Conservation (phyloP, 2,888 invertebrate species). For the Brachyptera risi region DNA sequence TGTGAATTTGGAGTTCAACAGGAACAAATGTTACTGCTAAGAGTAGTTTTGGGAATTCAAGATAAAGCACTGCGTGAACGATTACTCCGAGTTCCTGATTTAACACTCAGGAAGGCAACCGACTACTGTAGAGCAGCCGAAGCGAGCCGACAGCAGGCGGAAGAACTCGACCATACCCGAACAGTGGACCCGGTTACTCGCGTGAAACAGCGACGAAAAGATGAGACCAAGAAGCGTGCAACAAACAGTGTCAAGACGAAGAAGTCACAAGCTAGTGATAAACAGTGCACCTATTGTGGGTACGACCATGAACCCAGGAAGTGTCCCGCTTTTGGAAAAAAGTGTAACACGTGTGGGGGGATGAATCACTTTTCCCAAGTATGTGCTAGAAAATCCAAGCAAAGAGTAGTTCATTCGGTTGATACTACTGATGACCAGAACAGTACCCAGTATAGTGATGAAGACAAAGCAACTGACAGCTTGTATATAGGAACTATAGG, state of each 20-base stretch:
- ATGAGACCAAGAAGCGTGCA: not conserved
- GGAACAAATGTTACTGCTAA: not conserved
- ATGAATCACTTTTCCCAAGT: not conserved
- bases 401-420: no score
- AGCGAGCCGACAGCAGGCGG: not conserved
- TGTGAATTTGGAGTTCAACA: not conserved
- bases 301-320: not conserved
- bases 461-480: not conserved
- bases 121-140: not conserved
- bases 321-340: not conserved
- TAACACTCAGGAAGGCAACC: not conserved
- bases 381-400: no score
- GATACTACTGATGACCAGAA: not conserved
- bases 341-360: not conserved
- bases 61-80: not conserved
- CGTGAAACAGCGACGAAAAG: no score
- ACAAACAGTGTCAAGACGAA: not conserved
- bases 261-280: not conserved
- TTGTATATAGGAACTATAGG: no score
- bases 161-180: not conserved
- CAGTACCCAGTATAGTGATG: not conserved
- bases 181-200: not conserved
- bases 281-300: not conserved
- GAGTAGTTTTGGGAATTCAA: not conserved
- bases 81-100: not conserved